These are phyloP conservation scores for Emesis russula DNA, from an alignment of 2,888 invertebrate species.

Conservation along the genomic window DNA sequence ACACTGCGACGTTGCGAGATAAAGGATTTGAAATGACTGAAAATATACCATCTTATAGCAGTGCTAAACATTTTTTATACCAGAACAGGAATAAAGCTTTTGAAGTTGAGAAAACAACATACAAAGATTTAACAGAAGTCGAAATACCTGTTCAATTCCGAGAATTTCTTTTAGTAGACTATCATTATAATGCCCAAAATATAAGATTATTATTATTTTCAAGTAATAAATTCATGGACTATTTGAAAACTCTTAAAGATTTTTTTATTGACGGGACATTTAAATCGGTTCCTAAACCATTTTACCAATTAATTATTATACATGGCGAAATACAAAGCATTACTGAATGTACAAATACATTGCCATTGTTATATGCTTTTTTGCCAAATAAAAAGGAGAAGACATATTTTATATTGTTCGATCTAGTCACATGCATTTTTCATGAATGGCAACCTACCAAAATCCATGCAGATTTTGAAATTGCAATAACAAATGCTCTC, in stretches of 20 bases:
- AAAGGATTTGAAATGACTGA: conserved; percentile 11
- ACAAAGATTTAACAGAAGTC: conserved; percentile 9
- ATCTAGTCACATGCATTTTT: not conserved
- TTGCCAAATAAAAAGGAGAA: conserved; percentile 1
- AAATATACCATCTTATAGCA: conserved; percentile 11
- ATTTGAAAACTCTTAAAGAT: conserved; percentile 9
- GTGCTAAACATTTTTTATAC: conserved; percentile 11
- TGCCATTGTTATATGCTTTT: conserved; percentile 11
- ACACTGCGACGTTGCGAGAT: conserved; percentile 11
- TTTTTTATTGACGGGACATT: conserved; percentile 11
- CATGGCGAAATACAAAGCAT: conserved; percentile 12
- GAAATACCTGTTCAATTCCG: conserved; percentile 11
- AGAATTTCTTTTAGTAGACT: conserved; percentile 5
- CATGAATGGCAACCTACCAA: too few relatives aligned
- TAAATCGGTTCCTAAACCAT: conserved; percentile 11
- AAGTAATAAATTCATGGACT: not conserved
- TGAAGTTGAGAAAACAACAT: conserved; percentile 15
- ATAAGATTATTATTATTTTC: conserved; percentile 15
- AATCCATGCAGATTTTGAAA: not conserved
- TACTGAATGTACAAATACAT: conserved; percentile 11
- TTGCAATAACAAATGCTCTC: conserved; percentile 15
- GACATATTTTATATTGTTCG: conserved; percentile 7
- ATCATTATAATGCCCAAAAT: conserved; percentile 8
- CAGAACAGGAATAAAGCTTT: conserved; percentile 15
- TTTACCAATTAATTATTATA: conserved; percentile 15